Evolutionary conservation across 2,797 vertebrate genomes (phyloP).

Genomic region (Micropoecilia bifurca): DNA sequence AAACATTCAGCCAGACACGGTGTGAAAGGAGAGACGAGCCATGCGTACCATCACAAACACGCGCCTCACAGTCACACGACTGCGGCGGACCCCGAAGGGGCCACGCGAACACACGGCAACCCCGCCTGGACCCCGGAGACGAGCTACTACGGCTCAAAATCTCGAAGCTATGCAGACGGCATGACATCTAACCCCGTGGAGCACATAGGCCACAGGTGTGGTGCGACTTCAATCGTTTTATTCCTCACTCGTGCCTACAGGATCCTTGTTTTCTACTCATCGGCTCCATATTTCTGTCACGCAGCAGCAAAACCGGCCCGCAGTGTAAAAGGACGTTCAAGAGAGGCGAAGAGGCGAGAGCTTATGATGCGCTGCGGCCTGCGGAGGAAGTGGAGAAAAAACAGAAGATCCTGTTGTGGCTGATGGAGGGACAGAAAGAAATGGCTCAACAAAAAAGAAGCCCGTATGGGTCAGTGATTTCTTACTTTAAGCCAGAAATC

Average conservation of each 20-base stretch:
- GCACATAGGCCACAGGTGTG: conserved; percentile 85
- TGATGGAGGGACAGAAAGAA: conserved; percentile 98
- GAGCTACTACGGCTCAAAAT: conserved; percentile 84
- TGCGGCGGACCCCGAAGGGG: conserved; percentile 80
- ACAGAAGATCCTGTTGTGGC: conserved; percentile 98
- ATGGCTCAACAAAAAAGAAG: conserved; percentile 90
- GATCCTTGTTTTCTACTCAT: not conserved
- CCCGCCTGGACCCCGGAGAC: conserved; percentile 85
- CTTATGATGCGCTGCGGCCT: conserved; percentile 82
- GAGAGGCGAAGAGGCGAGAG: conserved; percentile 84
- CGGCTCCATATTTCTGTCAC: not conserved
- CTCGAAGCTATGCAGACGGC: conserved; percentile 87
- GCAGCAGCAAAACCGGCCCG: conserved; percentile 83
- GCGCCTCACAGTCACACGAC: conserved; percentile 86
- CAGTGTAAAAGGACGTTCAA: conserved; percentile 87
- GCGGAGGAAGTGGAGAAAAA: conserved; percentile 91
- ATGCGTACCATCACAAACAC: conserved; percentile 89
- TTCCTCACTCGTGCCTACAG: not conserved
- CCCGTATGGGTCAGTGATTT: conserved; percentile 85
- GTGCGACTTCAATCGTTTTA: not conserved
- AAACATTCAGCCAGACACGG: conserved; percentile 85
- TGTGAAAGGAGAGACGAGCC: conserved; percentile 81
- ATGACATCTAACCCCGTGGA: conserved; percentile 78
- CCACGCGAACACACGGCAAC: conserved; percentile 78
- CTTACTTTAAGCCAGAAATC: not conserved